Base-by-base conservation (phyloP, 2,797 vertebrate genomes). In the Hirundo rustica region DNA sequence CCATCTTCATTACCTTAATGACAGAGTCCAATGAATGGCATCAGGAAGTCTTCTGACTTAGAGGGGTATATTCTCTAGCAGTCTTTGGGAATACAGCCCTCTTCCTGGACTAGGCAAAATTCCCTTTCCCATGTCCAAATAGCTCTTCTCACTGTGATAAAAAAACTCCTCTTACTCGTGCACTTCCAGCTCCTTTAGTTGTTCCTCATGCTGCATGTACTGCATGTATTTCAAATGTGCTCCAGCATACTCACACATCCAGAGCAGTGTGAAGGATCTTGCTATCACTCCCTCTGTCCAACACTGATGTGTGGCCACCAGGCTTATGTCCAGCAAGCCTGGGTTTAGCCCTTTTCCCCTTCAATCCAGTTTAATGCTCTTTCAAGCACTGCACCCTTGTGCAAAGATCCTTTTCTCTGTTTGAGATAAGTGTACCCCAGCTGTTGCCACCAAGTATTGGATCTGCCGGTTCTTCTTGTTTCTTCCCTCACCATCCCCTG, bases 381-480 rank as follows among this genome's bases (percentile, higher is more conserved):
- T 57, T n/a, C 30, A 80, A 80, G n/a, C 64, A 44, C 29, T 71
- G 60, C 22, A 77, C 17, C 17, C 25, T 7, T 9, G 32, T 26
- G 14, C 40, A 62, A 82, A 77, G 44, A 89, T 26, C 6, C 16
- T 86, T 82, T 55, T 61, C 22, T 22, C n/a, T 10, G 4, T 60
- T 30, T 54, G 13, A 77, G 54, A 47, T 34, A 72, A 17, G 9
- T 29, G 38, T 45, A 50, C 12, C n/a, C 16, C 50, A 62, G 27
- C 19, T 50, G 23, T 27, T 29, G 4, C 34, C 38, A 42, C 23
- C 36, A 66, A n/a, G 3, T 38, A 62, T 21, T 1, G 0, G 0
- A 85, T 44, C 32, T 38, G 23, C 38, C 75, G 48, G 13, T 20
- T 75, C 22, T 45, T 73, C 38, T 30, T 47, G 10, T 83, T 87